Base-by-base conservation (phyloP, 2,797 vertebrate species). In the Diplodus sargus region DNA sequence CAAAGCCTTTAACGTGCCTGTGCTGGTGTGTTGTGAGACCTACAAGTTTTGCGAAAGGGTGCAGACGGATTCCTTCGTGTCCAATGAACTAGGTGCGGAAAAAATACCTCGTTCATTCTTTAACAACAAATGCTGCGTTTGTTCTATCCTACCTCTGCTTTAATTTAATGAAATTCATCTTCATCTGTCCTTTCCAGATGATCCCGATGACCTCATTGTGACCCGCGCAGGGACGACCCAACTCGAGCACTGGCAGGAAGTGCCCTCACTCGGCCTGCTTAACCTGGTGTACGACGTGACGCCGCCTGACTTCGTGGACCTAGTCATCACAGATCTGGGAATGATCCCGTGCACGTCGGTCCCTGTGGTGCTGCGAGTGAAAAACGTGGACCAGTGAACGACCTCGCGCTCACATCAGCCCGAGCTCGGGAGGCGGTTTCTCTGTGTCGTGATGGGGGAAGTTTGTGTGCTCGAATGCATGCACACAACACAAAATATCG, bases 281-380 rank as follows among this genome's bases (percentile, higher is more conserved):
- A 99, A 99, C 91, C 89, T 99, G 79, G 98, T 99, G 60, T 99
- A 99, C 0, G 98, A 99, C 0, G 98, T 99, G 67, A 99, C 98
- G 0, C 98, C 98, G 0, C 97, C 98, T 0, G 97, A 99, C 73
- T 96, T 99, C 16, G 98, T 99, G 84, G 98, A 99, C 64, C 93
- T 99, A 76, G 98, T 99, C 87, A 99, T 99, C 95, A 99, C 98
- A 0, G 98, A 99, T 77, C 91, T 99, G 89, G 98, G 98, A 67
- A 99, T 99, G 98, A 99, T 99, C 87, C 98, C 98, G 3, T 99
- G 98, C 93, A 99, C 97, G 52, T 99, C 98, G 0, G 98, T 99
- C 52, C 98, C 98, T 1, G 98, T 99, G 13, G 97, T 99, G 67
- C 95, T 99, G 45, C 95, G 98, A 25, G 97, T 99, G 71, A 99